Evolutionary conservation across 2,888 invertebrate genomes (phyloP).

Genomic region (Baccha elongata): DNA sequence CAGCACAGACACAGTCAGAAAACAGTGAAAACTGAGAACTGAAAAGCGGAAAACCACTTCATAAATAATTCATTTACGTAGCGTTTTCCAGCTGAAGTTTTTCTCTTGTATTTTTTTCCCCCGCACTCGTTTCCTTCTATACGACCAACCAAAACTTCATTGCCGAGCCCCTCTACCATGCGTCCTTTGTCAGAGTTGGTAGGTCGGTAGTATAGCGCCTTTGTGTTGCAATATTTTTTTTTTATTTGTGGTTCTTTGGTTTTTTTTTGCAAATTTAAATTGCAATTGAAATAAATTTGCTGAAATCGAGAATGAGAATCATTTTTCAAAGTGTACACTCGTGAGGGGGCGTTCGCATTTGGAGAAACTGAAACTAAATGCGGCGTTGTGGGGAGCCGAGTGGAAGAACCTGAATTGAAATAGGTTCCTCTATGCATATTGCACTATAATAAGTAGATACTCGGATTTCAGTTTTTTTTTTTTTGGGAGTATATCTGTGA

Average conservation of each 20-base stretch:
- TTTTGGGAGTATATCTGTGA: slow-evolving; percentile 35
- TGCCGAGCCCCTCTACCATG: slow-evolving; percentile 20
- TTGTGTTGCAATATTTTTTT: slow-evolving; percentile 46
- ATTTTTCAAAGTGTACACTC: slow-evolving; percentile 72
- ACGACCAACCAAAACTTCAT: slow-evolving; percentile 15
- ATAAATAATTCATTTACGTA: slow-evolving; percentile 82
- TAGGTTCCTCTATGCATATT: slow-evolving; percentile 40
- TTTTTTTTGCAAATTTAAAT: slow-evolving; percentile 68
- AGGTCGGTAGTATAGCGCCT: slow-evolving; percentile 31
- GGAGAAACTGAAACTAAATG: slow-evolving; percentile 25
- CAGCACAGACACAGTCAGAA: slow-evolving; percentile 30
- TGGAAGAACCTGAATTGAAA: slow-evolving; percentile 9
- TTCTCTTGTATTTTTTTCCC: slow-evolving; percentile 40
- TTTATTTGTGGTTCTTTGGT: slow-evolving; percentile 40
- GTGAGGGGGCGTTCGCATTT: slow-evolving; percentile 63
- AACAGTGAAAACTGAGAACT: slow-evolving; percentile 72
- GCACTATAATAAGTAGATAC: slow-evolving; percentile 65
- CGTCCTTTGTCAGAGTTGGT: slow-evolving; percentile 46
- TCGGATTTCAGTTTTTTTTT: slow-evolving; percentile 69
- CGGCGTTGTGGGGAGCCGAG: neutral
- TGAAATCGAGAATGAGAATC: slow-evolving; percentile 74
- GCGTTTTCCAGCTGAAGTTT: slow-evolving; percentile 72
- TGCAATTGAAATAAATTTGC: slow-evolving; percentile 74
- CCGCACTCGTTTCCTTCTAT: neutral
- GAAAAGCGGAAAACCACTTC: slow-evolving; percentile 79